Evolutionary conservation across 2,113 vertebrate species (phyloP).

Genomic region (Microtus richardsoni): DNA sequence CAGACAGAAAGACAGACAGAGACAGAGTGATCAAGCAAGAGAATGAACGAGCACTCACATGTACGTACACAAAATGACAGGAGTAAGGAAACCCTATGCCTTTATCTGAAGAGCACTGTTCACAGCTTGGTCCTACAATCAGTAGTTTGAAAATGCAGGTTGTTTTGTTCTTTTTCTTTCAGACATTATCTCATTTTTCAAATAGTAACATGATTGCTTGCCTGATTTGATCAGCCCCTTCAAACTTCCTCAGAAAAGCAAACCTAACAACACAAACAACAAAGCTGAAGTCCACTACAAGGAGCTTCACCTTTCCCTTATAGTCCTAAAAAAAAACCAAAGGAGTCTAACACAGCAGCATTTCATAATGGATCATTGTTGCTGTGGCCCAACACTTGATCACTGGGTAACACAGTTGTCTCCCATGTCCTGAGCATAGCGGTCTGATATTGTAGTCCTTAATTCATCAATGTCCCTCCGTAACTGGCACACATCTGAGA

Average conservation of each 20-base stretch:
- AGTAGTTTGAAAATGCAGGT: constrained; percentile 86
- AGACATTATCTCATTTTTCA: constrained; percentile 76
- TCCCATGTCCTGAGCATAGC: constrained; percentile 94
- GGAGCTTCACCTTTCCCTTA: constrained; percentile 71
- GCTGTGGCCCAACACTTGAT: constrained; percentile 73
- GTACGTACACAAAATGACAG: background rate
- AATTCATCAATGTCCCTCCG: constrained; percentile 95
- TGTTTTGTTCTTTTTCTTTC: constrained; percentile 69
- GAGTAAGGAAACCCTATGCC: constrained; percentile 69
- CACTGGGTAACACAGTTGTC: constrained; percentile 94
- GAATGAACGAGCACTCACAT: background rate
- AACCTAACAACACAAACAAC: constrained; percentile 7
- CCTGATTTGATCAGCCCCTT: constrained; percentile 64
- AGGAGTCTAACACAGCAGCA: constrained; percentile 82
- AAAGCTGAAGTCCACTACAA: background rate
- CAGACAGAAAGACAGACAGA: background rate
- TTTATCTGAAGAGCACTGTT: constrained; percentile 83
- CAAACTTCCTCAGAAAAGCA: background rate
- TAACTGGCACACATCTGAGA: constrained; percentile 91
- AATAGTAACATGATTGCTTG: constrained; percentile 29
- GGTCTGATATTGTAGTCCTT: constrained; percentile 93
- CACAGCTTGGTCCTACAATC: constrained; percentile 91
- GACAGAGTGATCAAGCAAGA: background rate
- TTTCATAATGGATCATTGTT: constrained; percentile 72
- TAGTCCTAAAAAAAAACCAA: constrained; percentile 80